Evolutionary conservation across 2,888 invertebrate species (phyloP).

Genomic region (Steinernema carpocapsae): DNA sequence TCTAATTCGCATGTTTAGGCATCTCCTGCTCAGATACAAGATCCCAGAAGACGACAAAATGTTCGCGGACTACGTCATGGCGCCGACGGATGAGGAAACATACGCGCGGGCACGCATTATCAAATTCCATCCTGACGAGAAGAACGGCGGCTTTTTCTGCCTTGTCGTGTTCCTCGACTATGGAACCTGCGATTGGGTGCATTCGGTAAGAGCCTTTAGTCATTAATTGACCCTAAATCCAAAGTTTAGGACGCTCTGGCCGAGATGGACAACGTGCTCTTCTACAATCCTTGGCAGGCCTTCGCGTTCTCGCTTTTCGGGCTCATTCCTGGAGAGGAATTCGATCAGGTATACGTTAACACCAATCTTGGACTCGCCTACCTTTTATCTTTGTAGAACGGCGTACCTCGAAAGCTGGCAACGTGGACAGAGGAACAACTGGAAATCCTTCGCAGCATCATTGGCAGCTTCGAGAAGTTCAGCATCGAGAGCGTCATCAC

Average conservation of each 20-base stretch:
- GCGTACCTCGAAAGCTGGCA: not conserved
- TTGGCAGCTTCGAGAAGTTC: not conserved
- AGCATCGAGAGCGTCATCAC: not conserved
- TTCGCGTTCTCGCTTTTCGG: constrained; percentile 22
- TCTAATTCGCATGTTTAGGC: not conserved
- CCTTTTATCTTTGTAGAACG: too few species aligned
- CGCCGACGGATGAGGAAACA: not conserved
- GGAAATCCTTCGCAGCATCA: not conserved
- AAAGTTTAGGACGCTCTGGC: not conserved
- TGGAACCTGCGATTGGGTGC: not conserved
- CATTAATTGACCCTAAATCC: not conserved
- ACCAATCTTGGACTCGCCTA: too few species aligned
- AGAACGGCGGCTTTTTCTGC: not conserved
- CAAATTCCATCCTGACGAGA: not conserved
- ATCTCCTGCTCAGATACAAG: not conserved
- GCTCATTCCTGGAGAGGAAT: not conserved
- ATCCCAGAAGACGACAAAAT: not conserved
- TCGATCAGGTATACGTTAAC: not conserved
- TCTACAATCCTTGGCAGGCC: constrained; percentile 16
- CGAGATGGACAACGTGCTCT: not conserved
- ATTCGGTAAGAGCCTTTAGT: not conserved
- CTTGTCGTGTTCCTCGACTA: constrained; percentile 11
- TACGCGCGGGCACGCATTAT: constrained; percentile 18
- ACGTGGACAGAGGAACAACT: not conserved
- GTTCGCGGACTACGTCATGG: constrained; percentile 27